Evolutionary conservation across 2,888 invertebrate genomes (phyloP).

Genomic region (Tetragnatha montana): DNA sequence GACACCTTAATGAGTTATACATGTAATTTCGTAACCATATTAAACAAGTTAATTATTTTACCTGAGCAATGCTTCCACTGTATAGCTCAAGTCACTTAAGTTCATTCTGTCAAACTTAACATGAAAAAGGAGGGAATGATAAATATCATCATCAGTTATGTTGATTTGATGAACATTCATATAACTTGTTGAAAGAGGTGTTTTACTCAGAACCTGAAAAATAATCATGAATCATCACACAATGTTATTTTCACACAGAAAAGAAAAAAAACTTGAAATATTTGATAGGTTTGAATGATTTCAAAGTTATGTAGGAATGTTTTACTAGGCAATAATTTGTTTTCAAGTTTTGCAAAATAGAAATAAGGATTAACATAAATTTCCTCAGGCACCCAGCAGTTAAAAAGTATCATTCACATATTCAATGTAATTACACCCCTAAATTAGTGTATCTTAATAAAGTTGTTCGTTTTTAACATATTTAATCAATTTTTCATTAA

Average conservation of each 20-base stretch:
- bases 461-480: no score
- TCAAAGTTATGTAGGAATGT: neutral
- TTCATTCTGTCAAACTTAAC: constrained; percentile 28
- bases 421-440: no score
- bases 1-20: neutral
- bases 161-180: constrained; percentile 61
- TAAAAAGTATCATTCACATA: no score
- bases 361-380: no score
- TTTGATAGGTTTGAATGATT: neutral
- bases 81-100: constrained; percentile 10
- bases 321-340: neutral
- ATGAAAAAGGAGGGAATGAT: constrained; percentile 48
- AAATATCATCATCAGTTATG: constrained; percentile 50
- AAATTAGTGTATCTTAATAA: no score
- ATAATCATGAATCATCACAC: neutral
- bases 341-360: no score
- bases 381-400: no score
- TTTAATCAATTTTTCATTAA: no score
- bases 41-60: constrained; percentile 6
- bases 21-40: neutral
- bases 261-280: constrained; percentile 1
- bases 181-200: constrained; percentile 1
- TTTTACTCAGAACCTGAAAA: constrained; percentile 10
- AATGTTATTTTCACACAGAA: neutral
- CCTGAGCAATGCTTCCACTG: constrained; percentile 49